Base-by-base conservation (phyloP, 1,140 invertebrate genomes). In the Dufourea novaeangliae region DNA sequence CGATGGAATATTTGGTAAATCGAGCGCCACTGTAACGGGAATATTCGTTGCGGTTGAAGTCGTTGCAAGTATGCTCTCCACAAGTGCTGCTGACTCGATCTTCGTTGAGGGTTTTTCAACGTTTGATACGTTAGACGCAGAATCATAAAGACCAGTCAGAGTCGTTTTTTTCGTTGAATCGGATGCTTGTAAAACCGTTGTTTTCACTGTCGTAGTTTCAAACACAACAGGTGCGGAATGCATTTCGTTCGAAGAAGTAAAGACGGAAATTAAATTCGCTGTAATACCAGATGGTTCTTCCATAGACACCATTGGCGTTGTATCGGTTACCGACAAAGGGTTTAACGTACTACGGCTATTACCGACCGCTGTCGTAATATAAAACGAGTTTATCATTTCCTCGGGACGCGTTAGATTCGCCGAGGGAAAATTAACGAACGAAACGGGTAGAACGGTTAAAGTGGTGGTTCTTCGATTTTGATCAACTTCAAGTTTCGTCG, bases 51-150 rank as follows among this genome's bases (percentile, higher is more conserved):
- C 54, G 17, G 39, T 37, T 2, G 66, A 46, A 11, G 44, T 32
- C 7, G 73, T 76, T 6, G 7, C 2, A 4, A 76, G 73, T 17
- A 76, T 76, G 12, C 0, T 22, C 1, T 76, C 64, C 12, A 76
- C 22, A 6, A 69, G 46, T 3, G 39, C 63, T n/a, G 56, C 14
- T 12, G 64, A 22, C 11, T 57, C 29, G 34, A 22, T 17, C 20
- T 27, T 11, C 25, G n/a, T n/a, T n/a, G 52, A 29, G 1, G 29
- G 54, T 29, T 57, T 25, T 12, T 14, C 27, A 4, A 11, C 20
- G 2, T 37, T 12, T 2, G 57, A 22, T 34, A n/a, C n/a, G 20
- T 8, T 59, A 17, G 7, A 34, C 11, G 54, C 20, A 7, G n/a
- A 1, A n/a, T 57, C 41, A n/a, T n/a, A n/a, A 3, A 11, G 29